phyloP scores from a whole-genome alignment of 2,797 vertebrate genomes.

The Antennarius maculatus region DNA sequence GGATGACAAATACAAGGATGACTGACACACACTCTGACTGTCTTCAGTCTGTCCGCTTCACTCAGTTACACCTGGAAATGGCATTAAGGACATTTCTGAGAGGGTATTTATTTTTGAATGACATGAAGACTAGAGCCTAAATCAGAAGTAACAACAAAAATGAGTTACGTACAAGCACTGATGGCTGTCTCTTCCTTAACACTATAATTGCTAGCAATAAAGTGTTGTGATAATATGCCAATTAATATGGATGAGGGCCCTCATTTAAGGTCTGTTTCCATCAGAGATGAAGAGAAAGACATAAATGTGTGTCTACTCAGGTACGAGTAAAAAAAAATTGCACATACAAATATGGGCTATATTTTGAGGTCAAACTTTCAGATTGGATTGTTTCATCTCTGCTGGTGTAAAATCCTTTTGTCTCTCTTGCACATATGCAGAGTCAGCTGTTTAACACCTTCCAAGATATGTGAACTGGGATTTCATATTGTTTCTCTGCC shows the following conservation, averaged over 20 bases:
- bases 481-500: constrained; percentile 30
- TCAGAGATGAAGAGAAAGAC: constrained; percentile 33
- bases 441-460: constrained; percentile 14
- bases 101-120: not conserved
- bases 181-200: constrained; percentile 23
- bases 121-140: not conserved
- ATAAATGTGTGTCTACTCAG: constrained; percentile 11
- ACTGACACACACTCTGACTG: no score
- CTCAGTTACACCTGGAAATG: not conserved
- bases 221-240: constrained; percentile 47
- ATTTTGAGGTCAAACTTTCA: constrained; percentile 1
- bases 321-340: constrained; percentile 6
- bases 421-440: not conserved
- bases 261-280: no score
- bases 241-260: constrained; percentile 60
- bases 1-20: constrained; percentile 5
- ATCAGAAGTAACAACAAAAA: constrained; percentile 6
- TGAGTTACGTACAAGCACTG: constrained; percentile 17
- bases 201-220: constrained; percentile 34
- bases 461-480: constrained; percentile 32
- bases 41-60: no score
- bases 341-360: not conserved
- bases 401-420: constrained; percentile 1
- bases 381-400: constrained; percentile 4
- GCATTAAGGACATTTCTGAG: no score